Percentiles rank a stretch among this genome's conserved stretches.
Conservation (phyloP, 2,113 vertebrate genomes). For the Amphiprion ocellaris region DNA sequence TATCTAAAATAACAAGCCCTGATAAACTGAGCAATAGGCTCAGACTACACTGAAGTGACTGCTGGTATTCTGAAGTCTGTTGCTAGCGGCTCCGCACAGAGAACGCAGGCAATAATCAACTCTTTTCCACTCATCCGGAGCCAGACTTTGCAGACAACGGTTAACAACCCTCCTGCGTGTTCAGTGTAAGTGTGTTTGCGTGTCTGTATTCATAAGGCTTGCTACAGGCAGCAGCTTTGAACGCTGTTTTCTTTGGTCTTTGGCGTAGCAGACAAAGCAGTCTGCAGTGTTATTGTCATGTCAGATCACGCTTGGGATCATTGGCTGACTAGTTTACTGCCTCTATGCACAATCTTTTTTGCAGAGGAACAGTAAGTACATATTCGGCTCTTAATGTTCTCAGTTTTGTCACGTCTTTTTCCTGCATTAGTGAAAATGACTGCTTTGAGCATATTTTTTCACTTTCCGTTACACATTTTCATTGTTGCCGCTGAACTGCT, state of each 20-base stretch:
- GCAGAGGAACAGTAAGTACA: not conserved
- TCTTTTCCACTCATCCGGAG: not conserved
- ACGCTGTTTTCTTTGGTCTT: constrained; percentile 4
- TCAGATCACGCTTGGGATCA: not conserved
- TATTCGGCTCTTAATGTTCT: not conserved
- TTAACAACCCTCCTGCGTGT: not conserved
- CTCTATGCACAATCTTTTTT: not conserved
- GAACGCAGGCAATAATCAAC: no score
- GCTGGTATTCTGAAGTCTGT: not conserved
- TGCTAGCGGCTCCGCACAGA: not conserved
- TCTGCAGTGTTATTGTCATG: not conserved
- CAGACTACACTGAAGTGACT: no score
- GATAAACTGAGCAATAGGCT: not conserved
- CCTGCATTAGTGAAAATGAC: not conserved
- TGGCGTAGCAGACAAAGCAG: constrained; percentile 27
- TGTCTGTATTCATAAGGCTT: not conserved
- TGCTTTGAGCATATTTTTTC: not conserved
- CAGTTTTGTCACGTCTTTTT: not conserved
- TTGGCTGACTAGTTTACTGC: not conserved
- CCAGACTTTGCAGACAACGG: no score
- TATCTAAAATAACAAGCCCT: not conserved
- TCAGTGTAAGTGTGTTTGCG: not conserved
- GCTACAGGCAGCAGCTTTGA: constrained; percentile 23
- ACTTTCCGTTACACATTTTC: not conserved
- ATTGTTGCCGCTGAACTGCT: not conserved